Evolutionary conservation across 2,888 invertebrate genomes (phyloP), one percentile per base, ranked within the genome.

Genomic region (Phlogophora meticulosa): DNA sequence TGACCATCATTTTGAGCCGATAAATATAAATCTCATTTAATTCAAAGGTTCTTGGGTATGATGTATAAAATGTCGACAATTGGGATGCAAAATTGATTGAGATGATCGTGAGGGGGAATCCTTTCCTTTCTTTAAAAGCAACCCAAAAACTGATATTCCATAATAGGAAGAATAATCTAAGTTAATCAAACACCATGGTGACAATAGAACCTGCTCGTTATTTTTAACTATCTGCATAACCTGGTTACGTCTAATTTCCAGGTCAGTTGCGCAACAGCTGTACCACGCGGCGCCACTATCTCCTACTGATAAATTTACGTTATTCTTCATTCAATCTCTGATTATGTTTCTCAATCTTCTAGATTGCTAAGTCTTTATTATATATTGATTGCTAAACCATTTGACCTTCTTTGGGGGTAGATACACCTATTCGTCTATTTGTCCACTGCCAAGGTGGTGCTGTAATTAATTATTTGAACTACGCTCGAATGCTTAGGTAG

Each of bases 171-270:
- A 45, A n/a, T 1, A 42, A 49, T 51, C 46, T 40, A 62, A 57
- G 42, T 55, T 59, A 72, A 20, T 20, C 15, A 60, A 67, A 78
- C 49, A 57, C 45, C 45, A n/a, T 61, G 42, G 22, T 55, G 9
- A 57, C 62, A 72, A 67, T 49, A 42, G 24, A 57, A 61, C 57
- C 67, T 24, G 24, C 55, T 55, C 38, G 53, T 78, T 66, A 72
- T 76, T 81, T 63, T 68, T 45, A 63, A 49, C 45, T 63, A 68
- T 61, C 72, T 56, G 10, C 4, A 7, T 87, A 83, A 85, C 87
- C 86, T 83, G 85, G 86, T 86, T 85, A 87, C 85, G 80, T 79
- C 78, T 65, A 28, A 38, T 77, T 80, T 78, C 34, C 62, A 72
- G 82, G 85, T 76, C 82, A 80, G 67, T 84, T 85, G 75, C 82